Conservation (phyloP, 2,113 vertebrate species). For the Nannobrachium achirus region DNA sequence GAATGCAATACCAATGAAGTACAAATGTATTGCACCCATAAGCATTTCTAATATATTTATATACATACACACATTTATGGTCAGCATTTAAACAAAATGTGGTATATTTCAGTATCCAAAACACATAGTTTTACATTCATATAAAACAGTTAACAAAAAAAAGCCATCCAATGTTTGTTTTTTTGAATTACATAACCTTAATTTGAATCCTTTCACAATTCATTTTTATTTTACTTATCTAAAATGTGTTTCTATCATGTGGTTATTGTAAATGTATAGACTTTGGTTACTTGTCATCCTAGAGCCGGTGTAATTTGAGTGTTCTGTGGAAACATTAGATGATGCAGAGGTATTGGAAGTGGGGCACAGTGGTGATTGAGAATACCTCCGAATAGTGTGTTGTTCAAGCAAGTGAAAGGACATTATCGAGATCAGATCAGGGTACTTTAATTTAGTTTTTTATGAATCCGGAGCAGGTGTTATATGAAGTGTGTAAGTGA, state of each 20-base stretch:
- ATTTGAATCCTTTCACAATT: constrained; percentile 3
- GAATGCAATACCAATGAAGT: constrained; percentile 11
- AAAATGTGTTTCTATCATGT: constrained; percentile 16
- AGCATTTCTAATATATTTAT: constrained; percentile 28
- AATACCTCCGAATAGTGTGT: constrained; percentile 65
- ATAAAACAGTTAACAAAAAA: constrained; percentile 38
- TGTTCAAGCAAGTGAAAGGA: constrained; percentile 46
- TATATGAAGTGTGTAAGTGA: constrained; percentile 24
- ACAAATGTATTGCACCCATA: constrained; percentile 50
- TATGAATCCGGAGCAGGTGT: constrained; percentile 34
- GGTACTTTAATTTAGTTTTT: constrained; percentile 47
- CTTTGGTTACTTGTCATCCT: constrained; percentile 17
- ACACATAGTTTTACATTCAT: constrained; percentile 29
- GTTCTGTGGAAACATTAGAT: constrained; percentile 24
- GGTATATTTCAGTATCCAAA: constrained; percentile 39
- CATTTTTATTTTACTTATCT: not conserved
- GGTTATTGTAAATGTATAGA: constrained; percentile 10
- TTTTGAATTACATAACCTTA: constrained; percentile 7
- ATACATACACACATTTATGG: constrained; percentile 33
- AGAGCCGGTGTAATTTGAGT: constrained; percentile 13
- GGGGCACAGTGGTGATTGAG: constrained; percentile 55
- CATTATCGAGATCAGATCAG: constrained; percentile 60
- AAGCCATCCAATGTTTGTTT: constrained; percentile 30
- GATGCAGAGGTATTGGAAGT: constrained; percentile 35
- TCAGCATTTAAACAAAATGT: constrained; percentile 35